Conservation (phyloP, 2,888 invertebrate species). For the Cerceris rybyensis region DNA sequence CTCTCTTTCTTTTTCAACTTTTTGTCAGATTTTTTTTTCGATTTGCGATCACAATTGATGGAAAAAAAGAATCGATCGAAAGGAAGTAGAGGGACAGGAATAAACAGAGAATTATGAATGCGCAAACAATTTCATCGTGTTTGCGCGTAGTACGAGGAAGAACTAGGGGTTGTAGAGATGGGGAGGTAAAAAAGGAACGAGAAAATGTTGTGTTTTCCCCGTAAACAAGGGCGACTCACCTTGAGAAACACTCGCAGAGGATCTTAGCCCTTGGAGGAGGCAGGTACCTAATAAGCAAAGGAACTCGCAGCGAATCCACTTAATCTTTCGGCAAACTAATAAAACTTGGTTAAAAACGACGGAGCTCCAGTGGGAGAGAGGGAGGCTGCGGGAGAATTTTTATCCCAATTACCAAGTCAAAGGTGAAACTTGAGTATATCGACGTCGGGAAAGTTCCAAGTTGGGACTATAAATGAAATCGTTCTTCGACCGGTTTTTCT, state of each 20-base stretch:
- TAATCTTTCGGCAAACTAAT: slow-evolving; percentile 74
- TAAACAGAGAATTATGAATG: slow-evolving; percentile 31
- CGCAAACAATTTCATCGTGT: slow-evolving; percentile 41
- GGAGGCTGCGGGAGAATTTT: slow-evolving; percentile 9
- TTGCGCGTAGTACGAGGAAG: not conserved
- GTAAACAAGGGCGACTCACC: slow-evolving; percentile 55
- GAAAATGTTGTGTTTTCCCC: slow-evolving; percentile 25
- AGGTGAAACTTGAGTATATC: slow-evolving; percentile 1
- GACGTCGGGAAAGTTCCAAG: not conserved
- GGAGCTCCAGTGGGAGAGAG: slow-evolving; percentile 53
- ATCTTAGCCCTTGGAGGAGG: slow-evolving; percentile 22
- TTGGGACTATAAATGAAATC: not conserved
- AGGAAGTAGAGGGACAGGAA: slow-evolving; percentile 11
- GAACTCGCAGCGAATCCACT: slow-evolving; percentile 58
- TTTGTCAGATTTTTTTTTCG: no score
- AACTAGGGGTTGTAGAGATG: slow-evolving; percentile 13
- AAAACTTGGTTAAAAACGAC: slow-evolving; percentile 73
- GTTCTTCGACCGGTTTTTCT: not conserved
- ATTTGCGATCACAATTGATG: no score
- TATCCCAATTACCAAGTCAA: slow-evolving; percentile 25
- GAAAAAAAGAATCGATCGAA: not conserved
- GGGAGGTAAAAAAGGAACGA: slow-evolving; percentile 11
- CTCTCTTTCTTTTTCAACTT: no score
- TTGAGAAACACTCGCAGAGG: slow-evolving; percentile 39
- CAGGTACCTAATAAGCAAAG: slow-evolving; percentile 46